Base-by-base conservation (phyloP, 2,888 invertebrate species). In the Scaptomyza reducta region DNA sequence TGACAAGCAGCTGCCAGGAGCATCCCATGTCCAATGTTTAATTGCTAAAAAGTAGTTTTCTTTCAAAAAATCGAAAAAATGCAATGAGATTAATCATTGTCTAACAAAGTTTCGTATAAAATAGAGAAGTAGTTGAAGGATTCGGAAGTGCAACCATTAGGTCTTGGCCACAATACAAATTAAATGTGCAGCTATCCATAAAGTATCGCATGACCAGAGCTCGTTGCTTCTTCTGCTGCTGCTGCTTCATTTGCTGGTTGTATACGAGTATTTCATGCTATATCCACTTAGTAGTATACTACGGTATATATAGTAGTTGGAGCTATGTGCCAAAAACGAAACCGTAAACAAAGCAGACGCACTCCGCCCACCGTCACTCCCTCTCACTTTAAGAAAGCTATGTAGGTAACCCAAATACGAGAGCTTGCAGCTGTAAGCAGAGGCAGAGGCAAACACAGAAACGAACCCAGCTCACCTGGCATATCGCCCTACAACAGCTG, bases 351-450 rank as follows among this genome's bases (percentile, higher is more conserved):
- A 70, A 54, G 42, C 58, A 58, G 47, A 61, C 45, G 31, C 25
- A 58, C 44, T 49, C 18, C 27, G 31, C 16, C 38, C 54, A 68
- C 61, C 10, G 2, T 22, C 10, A 3, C 16, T n/a, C 33, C 33
- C 3, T 3, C 31, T 71, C 60, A 63, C 66, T 87, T 87, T 67
- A 38, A 38, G 68, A 55, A 60, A 55, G 49, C 58, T 46, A 65
- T 82, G 67, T 72, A 66, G 86, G 79, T 86, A 70, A 88, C 87
- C 83, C 67, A 86, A 86, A 75, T 77, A 63, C 14, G 5, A 38
- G 66, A 57, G 69, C 57, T 51, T 62, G 75, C 76, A 66, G 41
- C 72, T 77, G 68, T 54, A 55, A 63, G 27, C 27, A 27, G 27
- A 7, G 27, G 27, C 27, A 27, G 27, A 6, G 27, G 27, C n/a